A percentile compares a stretch with the other conserved stretches of the same genome.
Evolutionary conservation across 30 jellyfish, hydroid and myxozoan genomes (phyloP).

Genomic region (Aurelia sp.): DNA sequence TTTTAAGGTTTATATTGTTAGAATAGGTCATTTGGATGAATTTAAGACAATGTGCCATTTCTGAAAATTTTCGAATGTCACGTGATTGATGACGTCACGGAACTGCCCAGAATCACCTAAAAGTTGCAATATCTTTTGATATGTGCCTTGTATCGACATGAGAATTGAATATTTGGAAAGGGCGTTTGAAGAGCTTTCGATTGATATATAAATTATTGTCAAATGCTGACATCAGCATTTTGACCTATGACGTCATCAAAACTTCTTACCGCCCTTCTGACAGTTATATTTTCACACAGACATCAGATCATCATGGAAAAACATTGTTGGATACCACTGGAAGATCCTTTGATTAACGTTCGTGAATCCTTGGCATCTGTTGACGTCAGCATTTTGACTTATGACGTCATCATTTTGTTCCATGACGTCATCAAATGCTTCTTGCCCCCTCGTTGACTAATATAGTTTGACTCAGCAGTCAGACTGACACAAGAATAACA

Average conservation of each 20-base stretch:
- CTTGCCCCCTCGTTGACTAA: too few relatives aligned
- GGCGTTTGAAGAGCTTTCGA: constrained; percentile 27
- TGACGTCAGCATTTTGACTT: constrained; percentile 1
- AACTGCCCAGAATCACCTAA: neutral
- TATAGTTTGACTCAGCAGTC: neutral
- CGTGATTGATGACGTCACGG: constrained; percentile 30
- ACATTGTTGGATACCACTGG: neutral
- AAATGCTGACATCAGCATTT: constrained; percentile 15
- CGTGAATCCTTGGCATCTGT: neutral
- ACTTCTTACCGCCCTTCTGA: neutral
- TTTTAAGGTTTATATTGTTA: too few relatives aligned
- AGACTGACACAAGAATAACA: neutral
- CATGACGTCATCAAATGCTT: neutral
- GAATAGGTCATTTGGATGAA: too few relatives aligned
- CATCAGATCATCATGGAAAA: constrained; percentile 1
- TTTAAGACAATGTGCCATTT: too few relatives aligned
- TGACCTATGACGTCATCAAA: constrained; percentile 28
- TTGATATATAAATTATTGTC: constrained; percentile 2
- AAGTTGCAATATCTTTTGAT: constrained; percentile 8
- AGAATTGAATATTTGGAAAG: constrained; percentile 16
- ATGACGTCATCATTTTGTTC: neutral
- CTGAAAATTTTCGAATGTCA: too few relatives aligned
- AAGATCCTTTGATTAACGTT: neutral
- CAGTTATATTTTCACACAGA: neutral
- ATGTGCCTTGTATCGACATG: constrained; percentile 1